Base-by-base conservation (phyloP, 2,113 vertebrate genomes). In the Brachyistius frenatus region DNA sequence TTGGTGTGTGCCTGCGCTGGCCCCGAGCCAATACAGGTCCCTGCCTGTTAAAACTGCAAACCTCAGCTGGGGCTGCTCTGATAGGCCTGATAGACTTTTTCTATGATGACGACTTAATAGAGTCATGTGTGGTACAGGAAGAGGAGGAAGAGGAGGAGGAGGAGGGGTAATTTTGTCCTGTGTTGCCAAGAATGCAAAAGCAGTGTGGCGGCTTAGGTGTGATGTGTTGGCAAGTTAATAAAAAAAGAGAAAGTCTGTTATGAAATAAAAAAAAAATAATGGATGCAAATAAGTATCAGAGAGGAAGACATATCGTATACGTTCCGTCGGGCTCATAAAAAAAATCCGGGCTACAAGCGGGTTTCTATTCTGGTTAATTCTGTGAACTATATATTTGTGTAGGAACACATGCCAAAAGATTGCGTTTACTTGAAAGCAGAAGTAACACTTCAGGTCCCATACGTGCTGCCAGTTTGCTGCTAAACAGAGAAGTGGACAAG, bases 401-500 rank as follows among this genome's bases (percentile, higher is more conserved):
- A 23, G 30, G 30, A n/a, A 37, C 3, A 4, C 37, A 46, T n/a
- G 15, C 53, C 7, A 8, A 10, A 65, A 32, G 3, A 46, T 4
- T 14, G 46, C 44, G 32, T 60, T 67, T 36, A 23, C 44, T 57
- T 49, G 54, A 86, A 91, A 89, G 86, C 79, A 89, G 91, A 93
- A 93, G 91, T 86, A 73, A 61, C 66, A 15, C 54, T 76, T 81
- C 36, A 30, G 15, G 50, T 67, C 33, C 36, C 11, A 31, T 50
- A 2, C 16, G 57, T 30, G 30, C 23, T 30, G n/a, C 11, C 23
- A 53, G 32, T 73, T 73, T 68, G 64, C 56, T 76, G 37, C n/a
- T 3, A 1, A 73, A 88, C 84, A 62, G 84, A 86, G 87, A 92
- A 92, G 90, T 86, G 60, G 63, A 46, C 58, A 58, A 23, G 63